phyloP scores from a whole-genome alignment of 2,797 vertebrate genomes.

The Cuniculus paca region DNA sequence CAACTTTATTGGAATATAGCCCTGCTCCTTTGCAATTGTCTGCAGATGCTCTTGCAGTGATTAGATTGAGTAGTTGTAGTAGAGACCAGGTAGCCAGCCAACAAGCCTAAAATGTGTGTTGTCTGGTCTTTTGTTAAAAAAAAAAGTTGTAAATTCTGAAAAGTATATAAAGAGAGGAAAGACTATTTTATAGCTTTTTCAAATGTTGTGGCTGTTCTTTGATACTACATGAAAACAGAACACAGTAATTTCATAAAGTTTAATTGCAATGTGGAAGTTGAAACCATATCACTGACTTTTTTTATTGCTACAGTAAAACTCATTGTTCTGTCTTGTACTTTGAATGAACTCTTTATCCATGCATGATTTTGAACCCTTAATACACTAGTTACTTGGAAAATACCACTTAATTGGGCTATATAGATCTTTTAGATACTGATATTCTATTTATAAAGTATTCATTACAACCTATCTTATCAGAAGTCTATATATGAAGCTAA shows the following conservation, averaged over 20 bases:
- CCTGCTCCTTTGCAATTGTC: background rate
- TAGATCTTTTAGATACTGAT: background rate
- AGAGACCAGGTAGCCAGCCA: background rate
- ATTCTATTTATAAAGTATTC: conserved; percentile 41
- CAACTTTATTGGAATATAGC: background rate
- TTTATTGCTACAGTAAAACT: conserved; percentile 36
- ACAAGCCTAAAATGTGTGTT: background rate
- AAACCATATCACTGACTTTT: conserved; percentile 21
- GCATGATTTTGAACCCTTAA: conserved; percentile 18
- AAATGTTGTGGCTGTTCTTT: conserved; percentile 20
- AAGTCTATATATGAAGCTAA: background rate
- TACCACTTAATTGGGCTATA: conserved; percentile 41
- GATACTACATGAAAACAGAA: background rate
- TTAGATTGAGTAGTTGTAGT: background rate
- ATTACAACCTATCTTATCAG: background rate
- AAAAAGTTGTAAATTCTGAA: background rate
- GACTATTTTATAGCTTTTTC: background rate
- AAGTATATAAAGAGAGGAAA: conserved; percentile 14
- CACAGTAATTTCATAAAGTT: conserved; percentile 46
- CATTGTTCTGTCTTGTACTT: conserved; percentile 9
- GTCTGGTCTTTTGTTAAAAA: background rate
- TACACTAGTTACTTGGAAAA: conserved; percentile 47
- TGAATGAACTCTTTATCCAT: background rate
- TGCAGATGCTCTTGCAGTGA: background rate
- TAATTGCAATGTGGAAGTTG: conserved; percentile 19